Evolutionary conservation across 2,888 invertebrate genomes (phyloP), one percentile per base, ranked within the genome.

Genomic region (Melieria picta): DNA sequence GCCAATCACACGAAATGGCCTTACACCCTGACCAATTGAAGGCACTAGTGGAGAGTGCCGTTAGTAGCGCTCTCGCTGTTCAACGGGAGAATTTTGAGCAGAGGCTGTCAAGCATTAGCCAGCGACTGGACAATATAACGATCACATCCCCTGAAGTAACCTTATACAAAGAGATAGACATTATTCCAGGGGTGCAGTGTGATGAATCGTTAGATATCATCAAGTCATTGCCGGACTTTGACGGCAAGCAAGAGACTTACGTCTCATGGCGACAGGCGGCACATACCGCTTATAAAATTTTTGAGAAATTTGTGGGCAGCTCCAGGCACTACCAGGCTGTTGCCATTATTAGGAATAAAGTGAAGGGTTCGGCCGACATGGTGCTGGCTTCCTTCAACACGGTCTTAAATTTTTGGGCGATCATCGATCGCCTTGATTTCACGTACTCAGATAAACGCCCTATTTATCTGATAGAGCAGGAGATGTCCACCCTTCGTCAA

Each of bases 181-280:
- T 66, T 10, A 6, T 45, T 7, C 13, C 62, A 11, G 62, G 47
- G 3, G 46, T 5, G 46, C n/a, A 46, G 55, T 69, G 69, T 47
- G 42, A 55, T n/a, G 69, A 69, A 30, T 13, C 69, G 3, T 43
- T 67, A 58, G 58, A 67, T 13, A 60, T 67, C 11, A 45, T 67
- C 3, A 67, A 67, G 43, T 67, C 48, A 10, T 48, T 67, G 48
- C 67, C 67, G 13, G 60, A 58, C 11, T 67, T 67, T 60, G 2
- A 16, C 13, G 71, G 71, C 0, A 72, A 61, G 16, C 30, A 62
- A 52, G 64, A 11, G 7, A 30, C 67, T 9, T 60, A 43, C 30
- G 73, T 74, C 4, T 64, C 66, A 45, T 73, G 72, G 75, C 65
- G 75, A 43, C 61, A 75, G 52, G 65, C 70, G 48, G 73, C 69